Conservation (phyloP, 1,140 invertebrate species). For the Paralvinella palmiformis region DNA sequence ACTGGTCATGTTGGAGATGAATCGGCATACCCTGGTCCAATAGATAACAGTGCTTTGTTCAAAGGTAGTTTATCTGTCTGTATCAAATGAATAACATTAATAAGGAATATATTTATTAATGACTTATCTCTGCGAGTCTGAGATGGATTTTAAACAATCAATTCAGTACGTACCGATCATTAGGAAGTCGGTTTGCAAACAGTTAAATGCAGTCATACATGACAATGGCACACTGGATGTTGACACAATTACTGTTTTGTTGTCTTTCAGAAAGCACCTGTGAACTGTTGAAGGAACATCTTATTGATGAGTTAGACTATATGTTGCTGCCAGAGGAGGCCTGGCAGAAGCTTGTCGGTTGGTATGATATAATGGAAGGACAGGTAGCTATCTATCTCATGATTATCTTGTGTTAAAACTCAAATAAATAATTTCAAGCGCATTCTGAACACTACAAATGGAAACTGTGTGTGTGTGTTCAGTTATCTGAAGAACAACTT, state of each 20-base stretch:
- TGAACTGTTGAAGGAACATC: conserved; percentile 46
- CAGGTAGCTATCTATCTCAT: conserved; percentile 29
- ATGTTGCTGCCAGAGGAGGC: conserved; percentile 50
- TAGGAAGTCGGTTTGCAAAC: too few species aligned
- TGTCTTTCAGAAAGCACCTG: conserved; percentile 30
- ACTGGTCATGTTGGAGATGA: conserved; percentile 40
- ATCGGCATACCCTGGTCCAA: conserved; percentile 50
- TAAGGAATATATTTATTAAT: too few species aligned
- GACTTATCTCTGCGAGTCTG: too few species aligned
- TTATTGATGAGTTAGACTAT: conserved; percentile 54
- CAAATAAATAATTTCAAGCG: too few species aligned
- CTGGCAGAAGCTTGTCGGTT: conserved; percentile 49
- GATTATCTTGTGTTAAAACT: not conserved
- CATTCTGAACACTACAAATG: too few species aligned
- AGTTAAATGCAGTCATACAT: too few species aligned
- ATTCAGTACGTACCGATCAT: too few species aligned
- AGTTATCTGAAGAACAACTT: too few species aligned
- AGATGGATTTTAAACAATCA: too few species aligned
- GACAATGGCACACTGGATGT: not conserved
- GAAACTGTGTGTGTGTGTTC: too few species aligned
- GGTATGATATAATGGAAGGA: conserved; percentile 47
- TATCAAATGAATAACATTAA: too few species aligned
- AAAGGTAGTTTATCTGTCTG: conserved; percentile 32
- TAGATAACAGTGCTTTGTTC: conserved; percentile 51
- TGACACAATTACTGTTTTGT: too few species aligned